Percentiles rank a stretch among this genome's conserved stretches.
These are phyloP conservation scores for Phyllostomus discolor DNA, from an alignment of 2,113 vertebrate species.

Conservation along the genomic window DNA sequence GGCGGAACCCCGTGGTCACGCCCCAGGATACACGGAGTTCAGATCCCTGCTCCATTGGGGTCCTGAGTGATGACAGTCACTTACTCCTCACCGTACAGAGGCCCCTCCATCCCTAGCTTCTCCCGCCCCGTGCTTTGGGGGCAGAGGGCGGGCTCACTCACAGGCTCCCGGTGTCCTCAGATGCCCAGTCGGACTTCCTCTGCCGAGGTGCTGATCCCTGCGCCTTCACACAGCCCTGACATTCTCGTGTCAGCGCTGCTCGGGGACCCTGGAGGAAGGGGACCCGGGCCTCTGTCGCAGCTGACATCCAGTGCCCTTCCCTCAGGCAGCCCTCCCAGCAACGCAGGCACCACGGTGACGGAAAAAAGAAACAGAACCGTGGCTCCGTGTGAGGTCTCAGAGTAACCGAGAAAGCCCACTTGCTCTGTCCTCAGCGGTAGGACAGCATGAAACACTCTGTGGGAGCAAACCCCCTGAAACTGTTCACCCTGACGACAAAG, in stretches of 20 bases:
- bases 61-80: neutral
- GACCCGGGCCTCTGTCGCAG: neutral
- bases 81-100: neutral
- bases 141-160: neutral
- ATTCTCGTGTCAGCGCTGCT: neutral
- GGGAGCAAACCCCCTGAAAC: neutral
- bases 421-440: neutral
- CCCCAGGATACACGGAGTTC: neutral
- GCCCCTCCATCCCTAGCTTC: neutral
- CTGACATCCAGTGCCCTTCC: too few relatives aligned
- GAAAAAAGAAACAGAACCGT: neutral
- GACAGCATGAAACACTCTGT: neutral
- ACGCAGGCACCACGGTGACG: rapidly evolving
- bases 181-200: neutral
- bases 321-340: neutral
- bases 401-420: neutral
- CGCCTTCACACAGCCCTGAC: neutral
- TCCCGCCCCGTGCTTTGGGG: neutral
- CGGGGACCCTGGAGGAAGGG: neutral
- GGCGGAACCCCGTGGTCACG: neutral
- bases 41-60: neutral
- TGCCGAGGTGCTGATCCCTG: neutral
- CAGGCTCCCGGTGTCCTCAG: rapidly evolving
- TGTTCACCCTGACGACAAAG: rapidly evolving
- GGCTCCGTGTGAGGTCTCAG: neutral